Evolutionary conservation across 2,888 invertebrate genomes (phyloP).

Genomic region (Ophion ellenae): DNA sequence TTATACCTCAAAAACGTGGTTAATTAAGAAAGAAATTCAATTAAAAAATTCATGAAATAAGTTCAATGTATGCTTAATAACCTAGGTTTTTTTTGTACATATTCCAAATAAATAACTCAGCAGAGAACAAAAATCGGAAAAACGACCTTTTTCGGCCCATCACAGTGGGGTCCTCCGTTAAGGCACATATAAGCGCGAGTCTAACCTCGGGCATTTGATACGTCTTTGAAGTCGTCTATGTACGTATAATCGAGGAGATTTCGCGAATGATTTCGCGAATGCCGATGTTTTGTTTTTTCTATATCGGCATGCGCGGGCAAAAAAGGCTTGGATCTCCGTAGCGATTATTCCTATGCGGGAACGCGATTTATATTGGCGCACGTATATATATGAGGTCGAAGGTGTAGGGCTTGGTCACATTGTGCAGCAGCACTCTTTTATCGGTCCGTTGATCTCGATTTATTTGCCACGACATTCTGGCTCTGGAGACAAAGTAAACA

Average conservation of each 20-base stretch:
- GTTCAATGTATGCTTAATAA: too few species aligned
- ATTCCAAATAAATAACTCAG: too few species aligned
- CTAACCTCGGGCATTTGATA: background rate
- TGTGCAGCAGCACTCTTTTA: slow-evolving; percentile 34
- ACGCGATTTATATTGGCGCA: background rate
- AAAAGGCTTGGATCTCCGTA: background rate
- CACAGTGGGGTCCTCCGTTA: too few species aligned
- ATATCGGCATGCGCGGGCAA: background rate
- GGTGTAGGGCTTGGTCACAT: slow-evolving; percentile 16
- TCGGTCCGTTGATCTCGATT: slow-evolving; percentile 62
- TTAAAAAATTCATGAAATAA: too few species aligned
- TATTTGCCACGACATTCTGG: slow-evolving; percentile 57
- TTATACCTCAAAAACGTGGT: too few species aligned
- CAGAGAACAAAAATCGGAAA: too few species aligned
- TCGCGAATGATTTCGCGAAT: background rate
- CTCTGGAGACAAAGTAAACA: slow-evolving; percentile 39
- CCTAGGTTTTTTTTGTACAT: too few species aligned
- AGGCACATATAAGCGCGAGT: background rate
- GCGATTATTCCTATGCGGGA: background rate
- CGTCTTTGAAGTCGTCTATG: background rate
- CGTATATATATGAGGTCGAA: slow-evolving; percentile 18
- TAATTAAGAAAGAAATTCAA: too few species aligned
- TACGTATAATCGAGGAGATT: background rate
- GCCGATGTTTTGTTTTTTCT: background rate
- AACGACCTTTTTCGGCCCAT: too few species aligned